Evolutionary conservation across 2,888 invertebrate species (phyloP), one percentile per base, ranked within the genome.

Genomic region (Odontocerum albicorne): DNA sequence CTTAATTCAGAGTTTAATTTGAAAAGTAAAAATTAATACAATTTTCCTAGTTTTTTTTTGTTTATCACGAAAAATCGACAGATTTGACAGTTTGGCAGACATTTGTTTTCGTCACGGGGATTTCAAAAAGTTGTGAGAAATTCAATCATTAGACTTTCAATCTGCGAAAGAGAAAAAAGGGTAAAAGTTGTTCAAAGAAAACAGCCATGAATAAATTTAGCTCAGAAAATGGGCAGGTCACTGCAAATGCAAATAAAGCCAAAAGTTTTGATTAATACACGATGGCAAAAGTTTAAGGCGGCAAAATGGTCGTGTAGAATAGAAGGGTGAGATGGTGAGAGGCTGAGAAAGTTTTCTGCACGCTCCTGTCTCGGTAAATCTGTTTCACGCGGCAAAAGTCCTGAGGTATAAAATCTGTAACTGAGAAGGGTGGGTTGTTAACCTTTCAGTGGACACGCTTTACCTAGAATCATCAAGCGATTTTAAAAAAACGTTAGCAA

Each of bases 191-290:
- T 10, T 10, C 6, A 27, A 27, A 27, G 27, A 27, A 27, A 27
- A 27, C 10, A 27, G 10, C 27, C 27, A 27, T 27, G 27, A 27
- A 27, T 27, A 27, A 27, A 27, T 27, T 27, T 27, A 27, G 6
- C 27, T 50, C 36, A 10, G 27, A 45, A 2, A 44, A 33, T 44
- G 31, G 55, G 20, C 50, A 19, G 21, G 20, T 17, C 27, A 38
- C 15, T 32, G 46, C 22, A 45, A 46, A 56, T 54, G 54, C 50
- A 56, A 56, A 56, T 32, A 45, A 12, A 17, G 27, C 19, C 10
- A 42, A 51, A 45, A 49, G 38, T 51, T 55, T 45, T 46, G 50
- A 51, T 55, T 56, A 50, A 51, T 51, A 33, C 8, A 44, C 32
- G 16, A 32, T 15, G 12, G 43, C 21, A 19, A 43, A 49, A 52